phyloP scores from a whole-genome alignment of 2,888 invertebrate species.

The Aplocera efformata region DNA sequence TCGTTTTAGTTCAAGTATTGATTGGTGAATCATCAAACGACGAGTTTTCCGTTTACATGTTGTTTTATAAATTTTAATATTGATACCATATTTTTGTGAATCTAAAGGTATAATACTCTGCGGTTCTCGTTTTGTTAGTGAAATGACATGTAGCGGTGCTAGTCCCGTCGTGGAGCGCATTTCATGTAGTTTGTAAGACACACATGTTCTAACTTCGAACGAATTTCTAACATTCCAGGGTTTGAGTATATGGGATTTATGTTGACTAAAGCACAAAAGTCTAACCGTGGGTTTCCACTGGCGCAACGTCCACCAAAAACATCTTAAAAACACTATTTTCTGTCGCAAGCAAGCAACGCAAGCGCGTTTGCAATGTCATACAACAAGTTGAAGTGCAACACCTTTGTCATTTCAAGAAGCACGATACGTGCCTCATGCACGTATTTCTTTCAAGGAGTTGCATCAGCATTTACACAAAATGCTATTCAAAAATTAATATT shows the following conservation, averaged over 20 bases:
- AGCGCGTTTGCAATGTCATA: no score
- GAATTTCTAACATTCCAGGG: conserved; percentile 75
- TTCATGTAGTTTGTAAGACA: conserved; percentile 67
- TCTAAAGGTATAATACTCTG: conserved; percentile 10
- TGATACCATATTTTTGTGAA: neutral
- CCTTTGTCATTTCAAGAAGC: no score
- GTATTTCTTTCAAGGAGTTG: no score
- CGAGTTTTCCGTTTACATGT: conserved; percentile 67
- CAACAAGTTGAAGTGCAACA: no score
- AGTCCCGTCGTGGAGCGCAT: conserved; percentile 75
- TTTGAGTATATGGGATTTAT: conserved; percentile 47
- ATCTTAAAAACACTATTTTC: no score
- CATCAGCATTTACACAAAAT: no score
- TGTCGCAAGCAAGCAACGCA: no score
- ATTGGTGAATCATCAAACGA: conserved; percentile 48
- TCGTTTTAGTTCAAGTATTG: conserved; percentile 27
- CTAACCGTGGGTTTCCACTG: no score
- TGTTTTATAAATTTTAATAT: conserved; percentile 50
- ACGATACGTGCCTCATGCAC: no score
- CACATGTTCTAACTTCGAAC: conserved; percentile 56
- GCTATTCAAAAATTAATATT: no score
- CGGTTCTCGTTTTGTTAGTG: conserved; percentile 32
- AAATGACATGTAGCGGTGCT: conserved; percentile 64
- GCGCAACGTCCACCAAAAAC: no score
- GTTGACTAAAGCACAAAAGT: conserved; percentile 58